A percentile compares a stretch with the other conserved stretches of the same genome.
Evolutionary conservation across 35 echinoderm and acorn worm genomes (phyloP).

Genomic region (Apostichopus japonicus): DNA sequence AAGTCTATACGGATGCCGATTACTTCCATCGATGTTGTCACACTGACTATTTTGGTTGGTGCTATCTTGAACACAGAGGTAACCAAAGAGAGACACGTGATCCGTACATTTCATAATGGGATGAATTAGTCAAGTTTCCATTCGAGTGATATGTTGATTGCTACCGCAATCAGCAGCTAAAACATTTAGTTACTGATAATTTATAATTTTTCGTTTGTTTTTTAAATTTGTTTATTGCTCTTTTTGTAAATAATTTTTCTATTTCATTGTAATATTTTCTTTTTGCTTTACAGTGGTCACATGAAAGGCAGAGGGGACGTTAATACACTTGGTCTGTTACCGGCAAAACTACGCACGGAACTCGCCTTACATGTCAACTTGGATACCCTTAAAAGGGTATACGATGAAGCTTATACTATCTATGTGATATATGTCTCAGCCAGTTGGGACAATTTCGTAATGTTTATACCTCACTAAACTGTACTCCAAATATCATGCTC

Average conservation of each 20-base stretch:
- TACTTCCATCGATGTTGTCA: no score
- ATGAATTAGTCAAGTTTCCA: neutral
- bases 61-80: no score
- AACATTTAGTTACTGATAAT: neutral
- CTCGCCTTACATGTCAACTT: constrained; percentile 93
- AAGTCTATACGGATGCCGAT: no score
- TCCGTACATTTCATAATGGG: no score
- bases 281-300: constrained; percentile 6
- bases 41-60: no score
- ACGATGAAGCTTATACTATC: neutral
- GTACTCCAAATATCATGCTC: no score
- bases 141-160: neutral
- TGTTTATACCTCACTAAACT: no score
- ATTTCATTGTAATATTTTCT: neutral
- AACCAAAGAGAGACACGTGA: no score
- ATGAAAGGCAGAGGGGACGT: constrained; percentile 67
- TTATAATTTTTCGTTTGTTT: neutral
- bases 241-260: neutral
- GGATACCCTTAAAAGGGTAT: constrained; percentile 88
- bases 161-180: neutral
- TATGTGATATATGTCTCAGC: no score
- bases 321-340: constrained; percentile 75
- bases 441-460: no score
- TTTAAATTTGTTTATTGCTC: neutral
- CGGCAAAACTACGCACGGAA: constrained; percentile 87